Evolutionary conservation across 2,888 invertebrate species (phyloP).

Genomic region (Caenorhabditis zanzibari): DNA sequence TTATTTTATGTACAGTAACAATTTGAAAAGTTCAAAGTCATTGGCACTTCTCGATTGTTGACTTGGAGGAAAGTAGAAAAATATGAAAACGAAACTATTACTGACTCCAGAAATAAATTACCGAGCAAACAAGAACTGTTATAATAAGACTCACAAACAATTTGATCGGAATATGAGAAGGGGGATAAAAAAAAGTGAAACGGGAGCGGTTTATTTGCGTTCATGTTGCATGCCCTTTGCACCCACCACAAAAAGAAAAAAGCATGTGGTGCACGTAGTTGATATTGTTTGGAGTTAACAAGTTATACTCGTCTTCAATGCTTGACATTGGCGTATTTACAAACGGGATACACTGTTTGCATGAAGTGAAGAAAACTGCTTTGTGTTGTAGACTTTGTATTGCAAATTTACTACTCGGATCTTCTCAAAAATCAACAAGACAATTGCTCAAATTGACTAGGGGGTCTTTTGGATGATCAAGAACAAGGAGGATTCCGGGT

Average conservation of each 20-base stretch:
- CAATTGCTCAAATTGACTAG: not conserved
- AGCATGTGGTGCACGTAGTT: conserved; percentile 31
- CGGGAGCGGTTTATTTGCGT: conserved; percentile 51
- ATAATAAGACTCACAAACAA: conserved; percentile 51
- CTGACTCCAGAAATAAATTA: conserved; percentile 50
- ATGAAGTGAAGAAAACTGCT: conserved; percentile 62
- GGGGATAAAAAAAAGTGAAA: not conserved
- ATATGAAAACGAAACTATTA: conserved; percentile 12
- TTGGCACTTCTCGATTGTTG: not conserved
- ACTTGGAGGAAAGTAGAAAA: conserved; percentile 18
- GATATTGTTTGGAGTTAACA: conserved; percentile 61
- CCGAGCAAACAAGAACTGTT: conserved; percentile 54
- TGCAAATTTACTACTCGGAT: conserved; percentile 24
- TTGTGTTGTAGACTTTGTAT: conserved; percentile 36
- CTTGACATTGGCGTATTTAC: conserved; percentile 46
- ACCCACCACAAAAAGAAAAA: conserved; percentile 4
- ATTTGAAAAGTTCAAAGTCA: conserved; percentile 38
- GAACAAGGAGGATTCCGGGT: conserved; percentile 7
- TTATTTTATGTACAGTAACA: not conserved
- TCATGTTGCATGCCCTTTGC: conserved; percentile 45
- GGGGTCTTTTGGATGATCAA: conserved; percentile 14
- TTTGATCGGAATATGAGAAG: conserved; percentile 51
- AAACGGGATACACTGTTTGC: conserved; percentile 62
- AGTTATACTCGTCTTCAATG: conserved; percentile 49
- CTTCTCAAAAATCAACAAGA: conserved; percentile 45